Percentiles rank a stretch among this genome's conserved stretches.
Evolutionary conservation across 2,113 vertebrate species (phyloP).

Genomic region (Syngnathoides biaculeatus): DNA sequence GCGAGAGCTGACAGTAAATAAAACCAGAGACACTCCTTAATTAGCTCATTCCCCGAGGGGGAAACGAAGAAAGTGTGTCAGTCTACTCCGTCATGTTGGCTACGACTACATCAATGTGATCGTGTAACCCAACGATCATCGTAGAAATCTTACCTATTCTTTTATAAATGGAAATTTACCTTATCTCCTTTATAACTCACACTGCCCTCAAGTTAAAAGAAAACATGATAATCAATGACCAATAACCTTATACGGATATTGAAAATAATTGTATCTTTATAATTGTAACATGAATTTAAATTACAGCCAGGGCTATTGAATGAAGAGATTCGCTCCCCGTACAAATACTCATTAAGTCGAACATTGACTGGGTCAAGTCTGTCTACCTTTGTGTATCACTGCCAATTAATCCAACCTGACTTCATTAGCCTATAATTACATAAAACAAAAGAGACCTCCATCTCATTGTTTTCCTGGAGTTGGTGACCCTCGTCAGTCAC

Average conservation of each 20-base stretch:
- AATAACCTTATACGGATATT: slow-evolving; percentile 14
- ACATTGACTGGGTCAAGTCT: slow-evolving; percentile 40
- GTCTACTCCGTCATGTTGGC: slow-evolving; percentile 50
- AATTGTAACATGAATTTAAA: slow-evolving; percentile 30
- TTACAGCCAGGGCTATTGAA: slow-evolving; percentile 34
- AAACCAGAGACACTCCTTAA: slow-evolving; percentile 65
- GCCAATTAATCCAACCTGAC: slow-evolving; percentile 16
- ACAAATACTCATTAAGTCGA: slow-evolving; percentile 44
- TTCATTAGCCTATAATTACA: slow-evolving; percentile 45
- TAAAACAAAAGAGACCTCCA: slow-evolving; percentile 25
- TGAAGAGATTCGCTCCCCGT: slow-evolving; percentile 24
- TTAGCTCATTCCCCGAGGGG: slow-evolving; percentile 64
- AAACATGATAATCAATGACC: slow-evolving; percentile 3
- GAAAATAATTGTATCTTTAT: slow-evolving; percentile 28
- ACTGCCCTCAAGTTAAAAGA: slow-evolving; percentile 7
- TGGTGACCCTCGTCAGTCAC: slow-evolving; percentile 28
- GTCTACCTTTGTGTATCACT: slow-evolving; percentile 37
- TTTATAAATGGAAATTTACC: background rate
- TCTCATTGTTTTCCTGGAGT: slow-evolving; percentile 14
- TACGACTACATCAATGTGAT: slow-evolving; percentile 40
- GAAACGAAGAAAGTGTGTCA: slow-evolving; percentile 69
- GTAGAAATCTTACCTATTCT: background rate
- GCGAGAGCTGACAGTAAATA: slow-evolving; percentile 71
- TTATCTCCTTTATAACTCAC: background rate
- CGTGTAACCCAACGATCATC: slow-evolving; percentile 21